A percentile compares a stretch with the other conserved stretches of the same genome.
These are phyloP conservation scores for Caretta caretta DNA, from an alignment of 2,113 vertebrate species.

Conservation along the genomic window DNA sequence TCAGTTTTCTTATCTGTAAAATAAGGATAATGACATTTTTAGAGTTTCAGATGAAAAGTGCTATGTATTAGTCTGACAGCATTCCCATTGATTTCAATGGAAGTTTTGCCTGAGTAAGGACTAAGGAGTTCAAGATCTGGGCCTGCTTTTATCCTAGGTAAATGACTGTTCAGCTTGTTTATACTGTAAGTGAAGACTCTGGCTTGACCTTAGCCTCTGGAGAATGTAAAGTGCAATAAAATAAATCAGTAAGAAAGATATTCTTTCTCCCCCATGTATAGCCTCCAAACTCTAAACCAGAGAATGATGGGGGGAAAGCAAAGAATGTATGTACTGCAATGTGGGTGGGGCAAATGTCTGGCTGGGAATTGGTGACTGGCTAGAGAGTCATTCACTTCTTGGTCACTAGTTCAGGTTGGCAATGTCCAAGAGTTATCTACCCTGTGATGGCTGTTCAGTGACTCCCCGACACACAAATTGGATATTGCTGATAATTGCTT, in stretches of 20 bases:
- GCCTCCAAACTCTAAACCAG: neutral
- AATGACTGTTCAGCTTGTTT: neutral
- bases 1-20: neutral
- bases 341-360: neutral
- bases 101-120: neutral
- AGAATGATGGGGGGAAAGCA: neutral
- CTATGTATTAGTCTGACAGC: neutral
- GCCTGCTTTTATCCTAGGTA: neutral
- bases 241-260: neutral
- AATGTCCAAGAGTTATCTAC: neutral
- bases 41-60: neutral
- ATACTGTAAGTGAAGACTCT: neutral
- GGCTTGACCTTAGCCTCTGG: neutral
- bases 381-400: neutral
- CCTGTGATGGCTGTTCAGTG: neutral
- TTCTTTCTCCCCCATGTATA: neutral
- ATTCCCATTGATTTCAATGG: neutral
- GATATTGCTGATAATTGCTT: slow-evolving; percentile 53
- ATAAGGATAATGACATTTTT: neutral
- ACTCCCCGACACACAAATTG: slow-evolving; percentile 20
- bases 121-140: neutral
- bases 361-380: neutral
- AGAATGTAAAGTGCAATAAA: neutral
- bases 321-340: neutral
- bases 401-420: slow-evolving; percentile 3